Evolutionary conservation across 2,113 vertebrate species (phyloP), one percentile per base, ranked within the genome.

Genomic region (Trematocara zebra): DNA sequence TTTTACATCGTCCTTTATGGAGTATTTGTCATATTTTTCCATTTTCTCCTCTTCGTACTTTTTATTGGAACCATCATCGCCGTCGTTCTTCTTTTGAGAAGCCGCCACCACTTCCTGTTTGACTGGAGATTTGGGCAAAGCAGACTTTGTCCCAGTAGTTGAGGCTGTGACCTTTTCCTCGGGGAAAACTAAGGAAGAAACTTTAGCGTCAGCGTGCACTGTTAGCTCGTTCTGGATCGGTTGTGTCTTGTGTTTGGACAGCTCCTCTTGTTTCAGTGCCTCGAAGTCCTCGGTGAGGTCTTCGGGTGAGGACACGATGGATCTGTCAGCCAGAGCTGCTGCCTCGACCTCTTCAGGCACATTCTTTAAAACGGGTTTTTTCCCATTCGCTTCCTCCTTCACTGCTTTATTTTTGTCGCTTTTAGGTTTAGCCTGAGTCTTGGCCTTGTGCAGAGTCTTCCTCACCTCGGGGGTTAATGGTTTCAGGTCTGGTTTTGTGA

Each of bases 241-340:
- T 44, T 88, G 90, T n/a, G 18, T 81, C 78, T 94, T 91, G 5
- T 81, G 88, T 87, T 94, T 93, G 59, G 52, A 92, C 51, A 93
- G 89, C 92, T 98, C 97, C 83, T 98, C 97, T 4, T 93, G 93
- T 92, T 96, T 98, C 88, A 99, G 89, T 78, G 97, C 97, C 95
- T 99, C 98, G 92, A 99, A 99, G 94, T 99, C 98, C 88, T 97
- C 97, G 7, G 98, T 99, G 51, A 99, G 97, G 90, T 99, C 99
- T 91, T 99, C 99, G 7, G 99, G 99, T 8, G 98, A 98, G 54
- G 99, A 99, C 17, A 98, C 92, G 18, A 96, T 93, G 47, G 97
- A 95, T 88, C 96, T 95, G 79, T 97, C 97, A n/a, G 97, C 97
- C 84, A 95, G 51, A 61, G 90, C 90, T 28, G 93, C 92, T 8